These are phyloP conservation scores for Nesospiza acunhae DNA, from an alignment of 2,113 vertebrate genomes.

Conservation along the genomic window DNA sequence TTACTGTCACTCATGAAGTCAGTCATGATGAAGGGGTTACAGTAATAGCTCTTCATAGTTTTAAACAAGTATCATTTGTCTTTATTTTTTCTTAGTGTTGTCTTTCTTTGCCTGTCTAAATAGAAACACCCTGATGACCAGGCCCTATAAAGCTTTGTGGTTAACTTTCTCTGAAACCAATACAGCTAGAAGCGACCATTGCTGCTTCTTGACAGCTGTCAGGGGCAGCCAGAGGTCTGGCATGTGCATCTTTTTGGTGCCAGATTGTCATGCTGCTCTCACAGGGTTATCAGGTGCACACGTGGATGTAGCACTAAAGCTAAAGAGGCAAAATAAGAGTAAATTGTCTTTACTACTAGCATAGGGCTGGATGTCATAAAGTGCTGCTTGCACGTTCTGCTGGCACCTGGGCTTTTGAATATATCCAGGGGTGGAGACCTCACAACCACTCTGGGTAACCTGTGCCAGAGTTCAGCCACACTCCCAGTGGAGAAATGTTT, in stretches of 20 bases:
- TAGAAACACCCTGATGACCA: neutral
- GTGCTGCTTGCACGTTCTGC: fast-evolving
- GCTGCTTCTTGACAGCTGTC: neutral
- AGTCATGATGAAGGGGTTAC: neutral
- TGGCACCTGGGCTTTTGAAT: neutral
- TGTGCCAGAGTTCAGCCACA: neutral
- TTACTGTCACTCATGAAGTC: neutral
- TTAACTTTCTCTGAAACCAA: neutral
- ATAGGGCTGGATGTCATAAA: neutral
- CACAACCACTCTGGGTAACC: neutral
- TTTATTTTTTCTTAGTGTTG: neutral
- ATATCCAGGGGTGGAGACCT: neutral
- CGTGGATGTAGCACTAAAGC: neutral
- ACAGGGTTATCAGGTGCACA: neutral
- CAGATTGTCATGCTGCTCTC: neutral
- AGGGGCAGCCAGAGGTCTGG: neutral
- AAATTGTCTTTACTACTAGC: neutral
- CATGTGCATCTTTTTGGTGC: neutral
- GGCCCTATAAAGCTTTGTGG: neutral
- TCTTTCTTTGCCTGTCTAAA: neutral
- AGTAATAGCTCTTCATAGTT: neutral
- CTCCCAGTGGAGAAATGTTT: neutral
- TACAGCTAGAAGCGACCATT: neutral
- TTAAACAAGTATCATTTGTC: neutral
- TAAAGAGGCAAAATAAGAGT: neutral